Conservation (phyloP, 1,140 invertebrate species). For the Drosophila subobscura region DNA sequence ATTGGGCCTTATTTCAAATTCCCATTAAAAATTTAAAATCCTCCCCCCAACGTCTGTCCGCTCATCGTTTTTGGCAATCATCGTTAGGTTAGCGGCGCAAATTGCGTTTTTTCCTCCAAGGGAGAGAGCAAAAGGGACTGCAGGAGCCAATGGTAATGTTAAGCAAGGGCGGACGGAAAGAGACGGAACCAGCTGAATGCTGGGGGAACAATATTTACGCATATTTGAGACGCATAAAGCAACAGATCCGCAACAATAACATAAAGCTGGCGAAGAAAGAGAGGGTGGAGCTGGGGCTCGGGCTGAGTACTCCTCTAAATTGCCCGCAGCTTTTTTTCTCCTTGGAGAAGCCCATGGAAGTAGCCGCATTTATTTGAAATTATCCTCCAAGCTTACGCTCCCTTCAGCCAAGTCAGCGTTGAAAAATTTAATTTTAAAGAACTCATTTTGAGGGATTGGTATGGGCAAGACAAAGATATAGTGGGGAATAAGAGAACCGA, state of each 20-base stretch:
- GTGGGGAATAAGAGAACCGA: constrained; percentile 8
- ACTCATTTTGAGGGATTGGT: constrained; percentile 49
- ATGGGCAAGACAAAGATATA: constrained; percentile 16
- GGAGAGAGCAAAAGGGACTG: constrained; percentile 4
- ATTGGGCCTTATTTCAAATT: constrained; percentile 71
- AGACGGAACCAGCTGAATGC: constrained; percentile 22
- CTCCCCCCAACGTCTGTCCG: constrained; percentile 31
- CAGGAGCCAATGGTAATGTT: constrained; percentile 58
- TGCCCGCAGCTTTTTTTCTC: constrained; percentile 29
- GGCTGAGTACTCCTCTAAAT: constrained; percentile 28
- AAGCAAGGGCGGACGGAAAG: constrained; percentile 40
- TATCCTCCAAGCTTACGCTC: constrained; percentile 42
- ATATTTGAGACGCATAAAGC: constrained; percentile 45
- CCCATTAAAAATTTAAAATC: constrained; percentile 79
- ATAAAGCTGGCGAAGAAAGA: constrained; percentile 26
- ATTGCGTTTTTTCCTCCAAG: constrained; percentile 63
- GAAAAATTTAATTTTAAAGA: constrained; percentile 58
- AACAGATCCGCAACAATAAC: constrained; percentile 53
- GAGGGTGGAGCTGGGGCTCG: background rate
- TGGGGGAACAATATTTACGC: constrained; percentile 50
- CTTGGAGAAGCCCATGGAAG: background rate
- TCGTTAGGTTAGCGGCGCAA: constrained; percentile 76
- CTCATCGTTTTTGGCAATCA: constrained; percentile 64
- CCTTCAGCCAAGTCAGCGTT: constrained; percentile 34
- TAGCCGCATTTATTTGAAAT: constrained; percentile 49